A percentile compares a stretch with the other conserved stretches of the same genome.
These are phyloP conservation scores for Ciconia stormi DNA, from an alignment of 2,113 vertebrate species.

Conservation along the genomic window DNA sequence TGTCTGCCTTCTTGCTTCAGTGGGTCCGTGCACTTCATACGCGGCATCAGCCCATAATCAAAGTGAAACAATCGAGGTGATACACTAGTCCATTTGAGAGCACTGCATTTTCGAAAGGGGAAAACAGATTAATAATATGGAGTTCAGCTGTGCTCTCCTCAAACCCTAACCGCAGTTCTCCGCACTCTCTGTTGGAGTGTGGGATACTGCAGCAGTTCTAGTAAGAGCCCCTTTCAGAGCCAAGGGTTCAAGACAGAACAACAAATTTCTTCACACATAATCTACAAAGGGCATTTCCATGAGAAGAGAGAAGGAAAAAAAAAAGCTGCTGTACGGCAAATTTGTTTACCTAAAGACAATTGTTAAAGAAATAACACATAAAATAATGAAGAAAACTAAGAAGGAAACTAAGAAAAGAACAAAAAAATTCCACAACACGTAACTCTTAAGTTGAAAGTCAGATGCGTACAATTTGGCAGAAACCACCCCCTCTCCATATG, in stretches of 20 bases:
- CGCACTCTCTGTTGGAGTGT: not conserved
- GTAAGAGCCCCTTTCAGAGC: not conserved
- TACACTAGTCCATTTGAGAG: not conserved
- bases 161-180: not conserved
- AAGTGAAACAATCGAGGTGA: not conserved
- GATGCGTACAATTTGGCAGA: not conserved
- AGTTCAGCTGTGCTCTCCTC: not conserved
- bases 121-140: rapidly evolving
- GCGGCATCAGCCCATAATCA: not conserved
- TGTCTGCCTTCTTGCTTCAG: not conserved
- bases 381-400: not conserved
- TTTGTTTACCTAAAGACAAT: not conserved
- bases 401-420: not conserved
- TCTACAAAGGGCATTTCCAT: not conserved
- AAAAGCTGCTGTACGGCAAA: not conserved
- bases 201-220: too few relatives aligned
- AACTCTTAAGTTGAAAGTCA: not conserved
- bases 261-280: not conserved
- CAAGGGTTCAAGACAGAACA: not conserved
- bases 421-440: not conserved
- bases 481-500: not conserved
- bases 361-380: not conserved
- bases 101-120: not conserved
- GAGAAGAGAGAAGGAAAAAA: rapidly evolving
- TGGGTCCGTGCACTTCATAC: rapidly evolving